Evolutionary conservation across 1,140 invertebrate species (phyloP).

Genomic region (Ostrea denselamellosa): DNA sequence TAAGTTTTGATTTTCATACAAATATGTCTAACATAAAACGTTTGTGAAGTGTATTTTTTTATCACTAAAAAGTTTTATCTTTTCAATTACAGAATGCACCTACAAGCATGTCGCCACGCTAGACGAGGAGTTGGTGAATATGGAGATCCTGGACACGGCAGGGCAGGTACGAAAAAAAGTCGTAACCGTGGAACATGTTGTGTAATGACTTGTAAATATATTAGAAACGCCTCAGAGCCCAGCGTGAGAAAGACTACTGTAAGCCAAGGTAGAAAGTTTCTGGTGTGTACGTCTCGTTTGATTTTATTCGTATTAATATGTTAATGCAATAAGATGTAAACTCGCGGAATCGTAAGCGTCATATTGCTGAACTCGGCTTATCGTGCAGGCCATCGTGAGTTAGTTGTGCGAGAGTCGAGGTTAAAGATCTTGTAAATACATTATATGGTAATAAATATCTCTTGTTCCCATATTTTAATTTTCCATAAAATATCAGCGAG

Average conservation of each 20-base stretch:
- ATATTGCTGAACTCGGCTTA: not conserved
- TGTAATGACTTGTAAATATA: constrained; percentile 15
- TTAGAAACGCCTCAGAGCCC: not conserved
- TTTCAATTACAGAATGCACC: constrained; percentile 85
- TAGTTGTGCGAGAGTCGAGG: not conserved
- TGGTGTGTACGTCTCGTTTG: not conserved
- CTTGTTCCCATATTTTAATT: constrained; percentile 2
- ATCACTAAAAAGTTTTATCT: no score
- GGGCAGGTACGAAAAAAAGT: constrained; percentile 85
- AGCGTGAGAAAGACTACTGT: constrained; percentile 2
- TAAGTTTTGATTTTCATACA: no score
- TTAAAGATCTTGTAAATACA: not conserved
- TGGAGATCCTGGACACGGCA: constrained; percentile 95
- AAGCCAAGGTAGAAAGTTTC: not conserved
- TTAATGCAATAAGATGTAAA: constrained; percentile 19
- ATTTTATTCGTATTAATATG: constrained; percentile 27
- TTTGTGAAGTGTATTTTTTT: no score
- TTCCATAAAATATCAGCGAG: not conserved
- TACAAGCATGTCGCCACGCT: constrained; percentile 95
- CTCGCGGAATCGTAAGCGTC: not conserved
- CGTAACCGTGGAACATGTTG: not conserved
- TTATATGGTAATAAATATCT: not conserved
- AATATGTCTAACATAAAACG: no score
- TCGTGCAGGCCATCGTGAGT: not conserved
- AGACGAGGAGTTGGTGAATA: constrained; percentile 92